A percentile compares a stretch with the other conserved stretches of the same genome.
Conservation (phyloP, 2,113 vertebrate species). For the Protomyctophum bolini region DNA sequence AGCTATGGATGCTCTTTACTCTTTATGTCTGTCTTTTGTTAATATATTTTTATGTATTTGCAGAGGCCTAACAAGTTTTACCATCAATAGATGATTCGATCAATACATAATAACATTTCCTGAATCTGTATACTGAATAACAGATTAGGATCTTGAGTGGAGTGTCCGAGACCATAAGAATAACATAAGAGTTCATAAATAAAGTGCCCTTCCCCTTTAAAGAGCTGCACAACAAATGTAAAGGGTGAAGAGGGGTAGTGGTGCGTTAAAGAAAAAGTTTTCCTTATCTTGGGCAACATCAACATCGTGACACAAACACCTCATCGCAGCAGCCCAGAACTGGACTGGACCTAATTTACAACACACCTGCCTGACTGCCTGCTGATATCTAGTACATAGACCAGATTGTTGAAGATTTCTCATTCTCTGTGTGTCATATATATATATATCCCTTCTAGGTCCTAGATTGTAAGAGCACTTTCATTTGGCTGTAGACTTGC, state of each 20-base stretch:
- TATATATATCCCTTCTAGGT: too few relatives aligned
- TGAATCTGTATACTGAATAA: not conserved
- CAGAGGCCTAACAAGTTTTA: not conserved
- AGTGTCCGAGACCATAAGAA: not conserved
- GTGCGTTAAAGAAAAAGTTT: not conserved
- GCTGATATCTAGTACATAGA: too few relatives aligned
- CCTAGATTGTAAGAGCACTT: too few relatives aligned
- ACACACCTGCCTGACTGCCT: too few relatives aligned
- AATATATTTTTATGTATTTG: conserved; percentile 5
- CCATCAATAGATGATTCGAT: too few relatives aligned
- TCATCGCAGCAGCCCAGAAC: too few relatives aligned
- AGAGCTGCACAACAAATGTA: not conserved
- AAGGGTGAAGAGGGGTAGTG: not conserved
- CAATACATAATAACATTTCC: not conserved
- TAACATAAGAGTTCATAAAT: conserved; percentile 17
- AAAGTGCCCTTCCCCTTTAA: conserved; percentile 20
- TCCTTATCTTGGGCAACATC: too few relatives aligned
- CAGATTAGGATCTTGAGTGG: not conserved
- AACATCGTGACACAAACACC: too few relatives aligned
- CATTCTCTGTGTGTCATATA: too few relatives aligned
- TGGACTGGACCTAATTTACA: too few relatives aligned
- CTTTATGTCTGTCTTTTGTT: conserved; percentile 8
- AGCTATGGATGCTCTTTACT: conserved; percentile 4
- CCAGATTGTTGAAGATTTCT: too few relatives aligned
- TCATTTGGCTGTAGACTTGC: too few relatives aligned